phyloP scores from a whole-genome alignment of 64 coral and sea anemone species.

The Hydrozoanthus tunicans region DNA sequence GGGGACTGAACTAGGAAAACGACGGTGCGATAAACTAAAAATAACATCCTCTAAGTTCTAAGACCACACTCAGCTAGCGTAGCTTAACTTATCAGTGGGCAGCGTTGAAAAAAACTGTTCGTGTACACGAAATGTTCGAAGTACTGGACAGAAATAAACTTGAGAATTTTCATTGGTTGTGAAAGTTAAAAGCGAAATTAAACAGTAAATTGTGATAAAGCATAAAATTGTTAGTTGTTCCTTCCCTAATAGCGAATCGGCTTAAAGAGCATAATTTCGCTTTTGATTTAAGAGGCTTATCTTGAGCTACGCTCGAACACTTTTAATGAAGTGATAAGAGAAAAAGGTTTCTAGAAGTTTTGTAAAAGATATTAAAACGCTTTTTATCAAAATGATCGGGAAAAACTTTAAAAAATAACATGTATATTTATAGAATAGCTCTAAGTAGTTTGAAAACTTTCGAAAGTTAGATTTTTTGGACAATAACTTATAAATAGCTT shows the following conservation, averaged over 20 bases:
- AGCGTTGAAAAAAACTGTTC: conserved; percentile 5
- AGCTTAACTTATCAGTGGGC: conserved; percentile 9
- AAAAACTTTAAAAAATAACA: background rate
- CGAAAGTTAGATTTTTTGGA: no score
- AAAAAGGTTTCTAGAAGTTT: background rate
- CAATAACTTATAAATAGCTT: no score
- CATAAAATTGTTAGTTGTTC: background rate
- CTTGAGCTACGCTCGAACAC: background rate
- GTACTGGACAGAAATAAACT: background rate
- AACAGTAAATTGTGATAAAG: conserved; percentile 6
- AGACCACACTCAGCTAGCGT: background rate
- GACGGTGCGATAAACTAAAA: background rate
- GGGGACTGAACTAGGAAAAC: background rate
- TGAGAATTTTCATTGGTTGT: conserved; percentile 21
- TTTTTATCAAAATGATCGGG: background rate
- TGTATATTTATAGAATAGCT: no score
- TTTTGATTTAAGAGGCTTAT: no score
- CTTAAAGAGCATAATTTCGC: background rate
- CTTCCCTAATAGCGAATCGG: background rate
- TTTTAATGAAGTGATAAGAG: background rate
- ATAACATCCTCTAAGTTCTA: background rate
- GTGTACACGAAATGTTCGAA: background rate
- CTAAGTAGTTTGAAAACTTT: no score
- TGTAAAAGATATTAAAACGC: background rate
- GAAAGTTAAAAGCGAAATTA: background rate